phyloP scores from a whole-genome alignment of 2,113 vertebrate species.

The Neomonachus schauinslandi region DNA sequence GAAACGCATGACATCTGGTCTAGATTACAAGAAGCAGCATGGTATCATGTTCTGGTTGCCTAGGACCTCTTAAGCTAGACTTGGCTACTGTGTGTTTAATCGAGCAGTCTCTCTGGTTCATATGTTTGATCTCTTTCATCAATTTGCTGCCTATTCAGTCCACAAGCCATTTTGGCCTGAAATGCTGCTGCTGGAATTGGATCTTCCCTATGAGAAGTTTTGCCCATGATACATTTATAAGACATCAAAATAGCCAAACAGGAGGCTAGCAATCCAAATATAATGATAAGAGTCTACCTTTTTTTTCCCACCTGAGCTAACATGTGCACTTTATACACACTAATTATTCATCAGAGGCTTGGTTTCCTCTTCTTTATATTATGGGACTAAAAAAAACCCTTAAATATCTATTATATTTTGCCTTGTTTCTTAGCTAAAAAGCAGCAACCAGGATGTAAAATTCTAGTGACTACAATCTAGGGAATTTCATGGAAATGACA shows the following conservation, averaged over 20 bases:
- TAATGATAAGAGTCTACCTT: neutral
- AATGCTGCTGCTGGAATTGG: neutral
- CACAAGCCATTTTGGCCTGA: neutral
- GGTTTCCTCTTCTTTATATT: neutral
- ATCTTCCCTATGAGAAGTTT: neutral
- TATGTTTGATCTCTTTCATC: neutral
- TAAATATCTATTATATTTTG: neutral
- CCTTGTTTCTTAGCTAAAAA: neutral
- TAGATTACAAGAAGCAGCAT: neutral
- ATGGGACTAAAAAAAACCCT: neutral
- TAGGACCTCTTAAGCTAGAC: neutral
- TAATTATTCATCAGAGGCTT: neutral
- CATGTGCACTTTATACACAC: neutral
- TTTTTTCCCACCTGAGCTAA: neutral
- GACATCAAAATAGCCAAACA: neutral
- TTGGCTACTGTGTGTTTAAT: neutral
- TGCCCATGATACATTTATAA: neutral
- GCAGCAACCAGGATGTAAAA: neutral
- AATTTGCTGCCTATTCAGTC: neutral
- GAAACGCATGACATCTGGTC: neutral
- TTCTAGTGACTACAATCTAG: neutral
- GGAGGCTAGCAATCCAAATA: neutral
- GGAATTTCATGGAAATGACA: neutral
- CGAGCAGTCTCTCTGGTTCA: neutral
- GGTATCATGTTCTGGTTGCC: neutral